A percentile compares a stretch with the other conserved stretches of the same genome.
phyloP scores from a whole-genome alignment of 2,797 vertebrate species.

The Synanceia verrucosa region DNA sequence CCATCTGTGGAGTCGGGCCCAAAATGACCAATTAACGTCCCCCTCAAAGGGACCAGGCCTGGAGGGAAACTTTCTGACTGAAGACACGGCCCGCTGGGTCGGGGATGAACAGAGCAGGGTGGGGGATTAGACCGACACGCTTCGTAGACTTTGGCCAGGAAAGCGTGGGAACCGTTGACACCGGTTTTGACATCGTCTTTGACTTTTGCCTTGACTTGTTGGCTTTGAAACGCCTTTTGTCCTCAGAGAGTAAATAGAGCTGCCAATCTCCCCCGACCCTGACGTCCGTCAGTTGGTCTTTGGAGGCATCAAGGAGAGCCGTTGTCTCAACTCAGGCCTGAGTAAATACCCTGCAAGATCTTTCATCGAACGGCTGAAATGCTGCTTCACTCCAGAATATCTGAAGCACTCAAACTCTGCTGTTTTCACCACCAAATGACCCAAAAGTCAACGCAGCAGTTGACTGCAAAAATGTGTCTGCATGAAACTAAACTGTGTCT shows the following conservation, averaged over 20 bases:
- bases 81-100: constrained; percentile 55
- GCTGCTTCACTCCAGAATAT: background rate
- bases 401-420: background rate
- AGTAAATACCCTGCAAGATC: constrained; percentile 14
- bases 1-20: constrained; percentile 36
- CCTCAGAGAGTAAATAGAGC: constrained; percentile 29
- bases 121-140: constrained; percentile 54
- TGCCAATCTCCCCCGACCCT: constrained; percentile 28
- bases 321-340: constrained; percentile 9
- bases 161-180: constrained; percentile 68
- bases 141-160: constrained; percentile 40
- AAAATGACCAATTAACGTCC: constrained; percentile 57
- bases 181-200: constrained; percentile 54
- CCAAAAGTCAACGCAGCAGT: background rate
- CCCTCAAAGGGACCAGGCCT: constrained; percentile 41
- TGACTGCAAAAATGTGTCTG: background rate
- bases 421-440: background rate
- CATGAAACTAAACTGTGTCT: too few species aligned
- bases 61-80: constrained; percentile 50
- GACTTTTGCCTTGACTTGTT: constrained; percentile 47
- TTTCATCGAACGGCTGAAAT: background rate
- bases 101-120: constrained; percentile 24
- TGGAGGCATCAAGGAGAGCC: background rate
- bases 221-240: constrained; percentile 7
- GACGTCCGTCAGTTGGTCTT: background rate